A percentile compares a stretch with the other conserved stretches of the same genome.
Evolutionary conservation across 2,113 vertebrate species (phyloP).

Genomic region (Poecile atricapillus): DNA sequence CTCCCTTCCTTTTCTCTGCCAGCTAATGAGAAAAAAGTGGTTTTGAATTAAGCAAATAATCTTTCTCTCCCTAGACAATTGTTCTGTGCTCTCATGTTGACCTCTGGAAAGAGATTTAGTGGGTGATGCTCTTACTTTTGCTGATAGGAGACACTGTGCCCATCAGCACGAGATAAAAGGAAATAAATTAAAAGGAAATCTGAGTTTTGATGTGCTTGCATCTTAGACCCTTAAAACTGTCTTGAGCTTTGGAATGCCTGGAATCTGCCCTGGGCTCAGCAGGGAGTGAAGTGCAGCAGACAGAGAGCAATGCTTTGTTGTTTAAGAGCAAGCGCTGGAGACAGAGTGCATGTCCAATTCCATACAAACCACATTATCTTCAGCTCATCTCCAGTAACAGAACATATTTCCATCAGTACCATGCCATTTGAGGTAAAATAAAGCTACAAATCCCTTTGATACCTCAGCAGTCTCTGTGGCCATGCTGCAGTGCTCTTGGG

Average conservation of each 20-base stretch:
- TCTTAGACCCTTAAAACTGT: constrained; percentile 15
- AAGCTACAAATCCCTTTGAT: constrained; percentile 9
- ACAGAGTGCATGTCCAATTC: neutral
- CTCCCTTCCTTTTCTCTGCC: neutral
- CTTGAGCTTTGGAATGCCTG: constrained; percentile 42
- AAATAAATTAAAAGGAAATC: constrained; percentile 36
- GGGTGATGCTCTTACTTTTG: constrained; percentile 34
- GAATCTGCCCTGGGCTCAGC: constrained; percentile 40
- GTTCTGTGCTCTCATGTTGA: constrained; percentile 7
- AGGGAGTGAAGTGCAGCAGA: neutral
- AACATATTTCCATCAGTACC: neutral
- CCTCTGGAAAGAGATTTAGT: constrained; percentile 33
- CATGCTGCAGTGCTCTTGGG: neutral
- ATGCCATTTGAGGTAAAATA: neutral
- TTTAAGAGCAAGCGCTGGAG: neutral
- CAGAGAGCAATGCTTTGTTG: neutral
- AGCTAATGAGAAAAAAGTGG: constrained; percentile 40
- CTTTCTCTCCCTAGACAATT: constrained; percentile 1
- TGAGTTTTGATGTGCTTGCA: constrained; percentile 27
- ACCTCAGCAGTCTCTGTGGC: neutral
- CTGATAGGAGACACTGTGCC: neutral
- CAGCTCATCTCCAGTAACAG: neutral
- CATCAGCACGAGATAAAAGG: neutral
- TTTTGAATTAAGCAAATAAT: constrained; percentile 45
- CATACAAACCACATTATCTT: neutral